Conservation (phyloP, 2,113 vertebrate species). For the Carlito syrichta region DNA sequence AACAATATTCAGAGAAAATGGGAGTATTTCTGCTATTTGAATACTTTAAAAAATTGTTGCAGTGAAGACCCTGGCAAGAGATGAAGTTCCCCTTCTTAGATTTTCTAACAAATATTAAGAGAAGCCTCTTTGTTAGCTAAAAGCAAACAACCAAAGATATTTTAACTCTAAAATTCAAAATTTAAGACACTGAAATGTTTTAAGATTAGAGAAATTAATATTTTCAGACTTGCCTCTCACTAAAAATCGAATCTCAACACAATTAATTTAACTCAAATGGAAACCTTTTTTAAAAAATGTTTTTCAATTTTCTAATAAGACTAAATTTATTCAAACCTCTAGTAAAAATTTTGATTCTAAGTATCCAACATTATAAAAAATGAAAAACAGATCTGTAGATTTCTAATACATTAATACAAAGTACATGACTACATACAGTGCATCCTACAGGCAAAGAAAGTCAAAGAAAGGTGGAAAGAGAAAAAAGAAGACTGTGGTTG, state of each 20-base stretch:
- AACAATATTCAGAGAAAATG: neutral
- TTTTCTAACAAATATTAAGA: neutral
- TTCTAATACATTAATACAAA: too few relatives aligned
- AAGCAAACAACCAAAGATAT: neutral
- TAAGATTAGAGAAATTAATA: constrained; percentile 4
- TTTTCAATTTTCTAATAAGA: too few relatives aligned
- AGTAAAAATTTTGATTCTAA: too few relatives aligned
- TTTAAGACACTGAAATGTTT: neutral
- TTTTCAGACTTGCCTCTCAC: neutral
- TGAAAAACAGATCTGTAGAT: too few relatives aligned
- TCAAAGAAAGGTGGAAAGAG: too few relatives aligned
- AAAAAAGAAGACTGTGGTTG: too few relatives aligned
- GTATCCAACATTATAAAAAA: too few relatives aligned
- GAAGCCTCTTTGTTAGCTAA: neutral
- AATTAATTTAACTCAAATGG: neutral
- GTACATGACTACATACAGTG: too few relatives aligned
- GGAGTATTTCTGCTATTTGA: neutral
- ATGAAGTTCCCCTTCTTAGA: neutral
- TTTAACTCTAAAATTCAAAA: constrained; percentile 1
- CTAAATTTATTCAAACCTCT: too few relatives aligned
- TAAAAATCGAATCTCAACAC: neutral
- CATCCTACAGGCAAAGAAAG: too few relatives aligned
- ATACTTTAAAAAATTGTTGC: neutral
- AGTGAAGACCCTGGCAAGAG: neutral
- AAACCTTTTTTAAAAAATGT: neutral